phyloP scores from a whole-genome alignment of 1,140 invertebrate genomes.

The Penaeus indicus region DNA sequence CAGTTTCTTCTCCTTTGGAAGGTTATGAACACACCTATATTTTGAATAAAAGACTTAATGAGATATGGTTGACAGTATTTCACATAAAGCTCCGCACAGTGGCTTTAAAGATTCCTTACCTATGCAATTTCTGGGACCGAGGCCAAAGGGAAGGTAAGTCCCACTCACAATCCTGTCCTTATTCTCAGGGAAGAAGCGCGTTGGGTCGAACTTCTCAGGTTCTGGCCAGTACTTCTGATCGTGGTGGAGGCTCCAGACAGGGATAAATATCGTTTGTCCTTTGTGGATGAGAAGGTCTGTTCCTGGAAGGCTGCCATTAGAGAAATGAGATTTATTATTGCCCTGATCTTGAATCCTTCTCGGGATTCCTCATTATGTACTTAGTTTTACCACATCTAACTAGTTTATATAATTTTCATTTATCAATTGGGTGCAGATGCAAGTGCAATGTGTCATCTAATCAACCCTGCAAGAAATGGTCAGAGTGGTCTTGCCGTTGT shows the following conservation, averaged over 20 bases:
- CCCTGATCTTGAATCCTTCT: not conserved
- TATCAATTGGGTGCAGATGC: no score
- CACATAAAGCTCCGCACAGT: no score
- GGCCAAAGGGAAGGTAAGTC: constrained; percentile 73
- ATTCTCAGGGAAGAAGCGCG: constrained; percentile 61
- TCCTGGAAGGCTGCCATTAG: constrained; percentile 51
- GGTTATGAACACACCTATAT: not conserved
- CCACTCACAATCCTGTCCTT: constrained; percentile 54
- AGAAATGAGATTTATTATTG: not conserved
- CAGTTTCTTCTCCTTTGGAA: no score
- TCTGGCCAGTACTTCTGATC: constrained; percentile 70
- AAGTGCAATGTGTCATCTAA: no score
- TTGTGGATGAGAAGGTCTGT: constrained; percentile 69
- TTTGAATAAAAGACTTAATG: not conserved
- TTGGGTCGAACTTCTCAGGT: constrained; percentile 71
- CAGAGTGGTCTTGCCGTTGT: no score
- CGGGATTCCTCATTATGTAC: not conserved
- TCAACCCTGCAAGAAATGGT: no score
- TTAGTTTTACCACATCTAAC: no score
- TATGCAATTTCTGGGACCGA: constrained; percentile 73
- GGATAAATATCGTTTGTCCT: constrained; percentile 68
- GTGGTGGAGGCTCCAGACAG: constrained; percentile 70
- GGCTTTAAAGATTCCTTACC: not conserved
- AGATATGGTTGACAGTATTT: no score
- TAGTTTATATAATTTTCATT: no score